Evolutionary conservation across 2,888 invertebrate genomes (phyloP), one percentile per base, ranked within the genome.

Genomic region (Malthinus seriepunctatus): DNA sequence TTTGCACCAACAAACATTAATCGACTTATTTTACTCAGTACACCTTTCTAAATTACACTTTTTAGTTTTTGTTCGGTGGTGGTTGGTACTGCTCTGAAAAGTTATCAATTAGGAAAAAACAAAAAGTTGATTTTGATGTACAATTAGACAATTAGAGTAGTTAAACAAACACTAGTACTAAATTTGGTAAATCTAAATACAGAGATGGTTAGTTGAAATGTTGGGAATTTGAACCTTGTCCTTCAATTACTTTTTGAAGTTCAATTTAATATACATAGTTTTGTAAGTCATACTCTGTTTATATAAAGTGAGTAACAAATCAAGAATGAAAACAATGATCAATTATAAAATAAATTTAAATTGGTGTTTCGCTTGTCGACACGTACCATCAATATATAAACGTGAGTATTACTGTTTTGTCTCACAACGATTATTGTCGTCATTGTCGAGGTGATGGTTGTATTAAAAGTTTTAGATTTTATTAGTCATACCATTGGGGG

Each of bases 381-480:
- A 38, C 15, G 39, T 39, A 39, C 8, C 9, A 39, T 12, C 39
- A 15, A 31, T 45, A 31, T 45, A 45, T 42, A 45, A 49, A 42
- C 12, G 47, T 47, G 55, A 55, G 34, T 34, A 49, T 55, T 48
- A 49, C 55, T 23, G 55, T 49, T 48, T 48, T 55, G 42, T 54
- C 31, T 55, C 49, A 12, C 44, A 42, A 48, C 48, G n/a, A n/a
- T n/a, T n/a, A n/a, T n/a, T n/a, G n/a, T n/a, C n/a, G n/a, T n/a
- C 14, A 42, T 49, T 55, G 49, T 55, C 34, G 12, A 42, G 11
- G 23, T 46, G 47, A 38, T 38, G n/a, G 54, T 32, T 42, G 49
- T 42, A 54, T 54, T 54, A 54, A 54, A 54, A 54, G 35, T 49
- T 12, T 55, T 32, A 39, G 56, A 38, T 50, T n/a, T n/a, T 51